Evolutionary conservation across 2,113 vertebrate species (phyloP), one percentile per base, ranked within the genome.

Genomic region (Sterna hirundo): DNA sequence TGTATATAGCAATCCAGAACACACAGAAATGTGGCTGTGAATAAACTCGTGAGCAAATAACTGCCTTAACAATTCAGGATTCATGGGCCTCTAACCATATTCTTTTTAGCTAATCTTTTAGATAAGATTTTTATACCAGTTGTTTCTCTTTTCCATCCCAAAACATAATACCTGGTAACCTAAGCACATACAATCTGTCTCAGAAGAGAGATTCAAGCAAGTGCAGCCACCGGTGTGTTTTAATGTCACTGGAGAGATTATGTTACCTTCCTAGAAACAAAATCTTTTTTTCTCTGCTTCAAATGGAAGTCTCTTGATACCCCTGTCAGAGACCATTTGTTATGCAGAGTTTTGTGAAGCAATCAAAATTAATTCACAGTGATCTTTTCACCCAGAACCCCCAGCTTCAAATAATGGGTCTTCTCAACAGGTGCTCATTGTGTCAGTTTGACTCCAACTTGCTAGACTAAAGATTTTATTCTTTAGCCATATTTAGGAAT

Each of bases 161-260:
- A 96, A 97, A 94, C 96, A 93, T 96, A 99, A 99, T 98, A 97
- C 97, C 94, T 76, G 98, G 99, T 99, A 99, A 99, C 98, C 98
- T 97, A 98, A 99, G 98, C 97, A 98, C 90, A 93, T 97, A 93
- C 98, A 98, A 98, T 99, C 98, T 99, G 97, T 97, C 98, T 97
- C 88, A 98, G 94, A 97, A 98, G 98, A 98, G 97, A 97, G 94
- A 97, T 96, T 98, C 97, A 97, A 97, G 97, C 97, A 97, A 98
- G 95, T 91, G 97, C 97, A 97, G 98, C 96, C 98, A 90, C 96
- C 97, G 98, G 90, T 88, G 95, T 98, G 97, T 98, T 99, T 98
- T 99, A 99, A 99, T 98, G 98, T 99, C 98, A 98, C 97, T 98
- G 98, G 93, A 84, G 96, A 98, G 98, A 98, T 99, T 99, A 94